Base-by-base conservation (phyloP, 2,888 invertebrate species). In the Autographa pulchrina region DNA sequence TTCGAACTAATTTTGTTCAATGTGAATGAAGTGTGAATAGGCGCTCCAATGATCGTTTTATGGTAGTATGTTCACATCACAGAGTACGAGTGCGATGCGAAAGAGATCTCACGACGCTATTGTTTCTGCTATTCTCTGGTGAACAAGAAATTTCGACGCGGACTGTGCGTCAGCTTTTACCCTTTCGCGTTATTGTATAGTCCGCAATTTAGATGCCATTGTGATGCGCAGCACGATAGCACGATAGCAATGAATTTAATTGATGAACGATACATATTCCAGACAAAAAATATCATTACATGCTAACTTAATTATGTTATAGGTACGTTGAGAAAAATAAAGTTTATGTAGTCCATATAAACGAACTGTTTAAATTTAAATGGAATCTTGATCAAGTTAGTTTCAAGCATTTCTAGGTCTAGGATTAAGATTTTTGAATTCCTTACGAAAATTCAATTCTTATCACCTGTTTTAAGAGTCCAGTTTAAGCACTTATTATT, bases 91-190 rank as follows among this genome's bases (percentile, higher is more conserved):
- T 86, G 88, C 86, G 85, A 88, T 85, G 88, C 88, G 90, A 90
- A 89, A 89, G 85, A 90, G 89, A 91, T 95, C 94, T 93, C 94
- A 94, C 94, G 94, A 91, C 85, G 89, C 92, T 89, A 93, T 94
- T 95, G 94, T 95, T 91, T 92, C 89, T 88, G 84, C 81, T 89
- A 90, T 92, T 92, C 90, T 89, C 86, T 84, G 87, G 85, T 82
- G 86, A 88, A 91, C 89, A 92, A 92, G 91, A 92, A 91, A 92
- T 91, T 91, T 89, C 88, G 89, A 88, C 82, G 88, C 88, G 86
- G 88, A 88, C 88, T 82, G 89, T 88, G 87, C 88, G 88, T 88
- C 90, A 88, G 89, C 93, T 93, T 93, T 93, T 93, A 93, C 93
- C 91, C 90, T 93, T 91, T 91, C 91, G 89, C 88, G 88, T 81